Evolutionary conservation across 2,113 vertebrate genomes (phyloP).

Genomic region (Myotis brandtii): DNA sequence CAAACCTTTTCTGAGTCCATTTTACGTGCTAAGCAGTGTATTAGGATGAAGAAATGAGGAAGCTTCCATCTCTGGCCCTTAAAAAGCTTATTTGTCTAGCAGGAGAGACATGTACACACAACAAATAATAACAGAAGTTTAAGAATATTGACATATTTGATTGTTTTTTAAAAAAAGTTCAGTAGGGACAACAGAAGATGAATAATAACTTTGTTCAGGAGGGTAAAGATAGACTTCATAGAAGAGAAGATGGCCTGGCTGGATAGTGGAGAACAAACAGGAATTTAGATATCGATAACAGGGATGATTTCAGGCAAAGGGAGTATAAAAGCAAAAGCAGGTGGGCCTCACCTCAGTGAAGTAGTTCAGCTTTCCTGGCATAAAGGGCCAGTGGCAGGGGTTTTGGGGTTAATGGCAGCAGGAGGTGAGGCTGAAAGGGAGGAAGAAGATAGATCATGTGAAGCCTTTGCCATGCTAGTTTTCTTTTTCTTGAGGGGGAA

Average conservation of each 20-base stretch:
- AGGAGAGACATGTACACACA: background rate
- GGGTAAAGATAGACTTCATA: background rate
- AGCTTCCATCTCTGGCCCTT: background rate
- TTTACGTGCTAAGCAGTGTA: background rate
- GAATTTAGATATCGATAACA: background rate
- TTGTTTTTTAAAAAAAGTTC: background rate
- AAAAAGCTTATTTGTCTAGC: background rate
- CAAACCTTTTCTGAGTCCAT: background rate
- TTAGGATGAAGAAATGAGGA: background rate
- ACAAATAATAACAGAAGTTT: background rate
- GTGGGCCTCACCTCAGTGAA: constrained; percentile 8
- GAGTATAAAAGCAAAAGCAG: background rate
- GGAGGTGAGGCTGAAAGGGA: constrained; percentile 2
- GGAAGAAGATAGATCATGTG: background rate
- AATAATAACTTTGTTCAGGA: background rate
- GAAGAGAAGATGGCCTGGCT: background rate
- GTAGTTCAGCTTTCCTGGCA: background rate
- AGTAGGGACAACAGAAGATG: background rate
- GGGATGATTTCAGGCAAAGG: background rate
- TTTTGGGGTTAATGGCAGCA: background rate
- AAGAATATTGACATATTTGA: background rate
- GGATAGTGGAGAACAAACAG: background rate
- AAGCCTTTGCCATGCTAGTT: background rate
- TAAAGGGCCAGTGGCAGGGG: background rate
- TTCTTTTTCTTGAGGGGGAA: background rate